Percentiles rank a stretch among this genome's conserved stretches.
phyloP scores from a whole-genome alignment of 2,113 vertebrate genomes.

The Erinaceus europaeus region DNA sequence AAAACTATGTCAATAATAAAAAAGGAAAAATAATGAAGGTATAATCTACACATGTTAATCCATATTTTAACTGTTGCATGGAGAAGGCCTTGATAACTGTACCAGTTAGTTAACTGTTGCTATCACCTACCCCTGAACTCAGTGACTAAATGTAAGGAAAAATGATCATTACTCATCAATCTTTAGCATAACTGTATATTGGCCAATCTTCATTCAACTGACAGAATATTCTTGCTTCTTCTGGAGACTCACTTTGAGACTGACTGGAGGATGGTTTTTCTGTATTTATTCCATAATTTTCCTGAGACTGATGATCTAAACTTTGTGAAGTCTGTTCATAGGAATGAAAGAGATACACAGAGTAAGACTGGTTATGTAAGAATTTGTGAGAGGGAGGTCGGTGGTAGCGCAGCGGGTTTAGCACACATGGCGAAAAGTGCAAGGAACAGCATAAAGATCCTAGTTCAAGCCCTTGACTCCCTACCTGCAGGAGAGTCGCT shows the following conservation, averaged over 20 bases:
- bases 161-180: background rate
- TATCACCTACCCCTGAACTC: background rate
- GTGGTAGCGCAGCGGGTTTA: no score
- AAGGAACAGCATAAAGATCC: no score
- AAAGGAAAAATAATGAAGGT: background rate
- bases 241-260: background rate
- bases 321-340: background rate
- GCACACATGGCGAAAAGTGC: no score
- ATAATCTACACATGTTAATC: background rate
- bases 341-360: no score
- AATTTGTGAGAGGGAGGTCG: no score
- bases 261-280: background rate
- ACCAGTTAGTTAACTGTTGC: background rate
- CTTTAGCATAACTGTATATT: background rate
- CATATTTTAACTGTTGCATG: background rate
- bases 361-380: no score
- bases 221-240: background rate
- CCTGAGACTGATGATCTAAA: background rate
- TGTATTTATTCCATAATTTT: background rate
- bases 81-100: background rate
- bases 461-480: no score
- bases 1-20: background rate
- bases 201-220: background rate
- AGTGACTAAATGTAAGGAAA: background rate
- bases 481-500: no score